phyloP scores from a whole-genome alignment of 2,113 vertebrate genomes.

The human region GRCh38 chr2:98972001-98972500 shows the following conservation, averaged over 20 bases:
- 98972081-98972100: neutral
- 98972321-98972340: neutral
- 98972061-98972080: neutral
- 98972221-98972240: neutral
- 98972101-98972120: neutral
- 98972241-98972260: neutral
- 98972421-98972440: neutral
- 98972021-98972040: neutral
- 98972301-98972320: neutral
- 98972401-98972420: neutral
- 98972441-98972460: neutral
- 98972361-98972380: neutral
- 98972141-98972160: neutral
- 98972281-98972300: neutral
- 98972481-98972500: neutral
- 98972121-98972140: neutral
- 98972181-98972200: neutral
- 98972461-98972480: neutral
- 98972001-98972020: neutral
- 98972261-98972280: neutral
- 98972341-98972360: neutral
- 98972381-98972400: neutral
- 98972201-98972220: neutral
- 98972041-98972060: neutral
- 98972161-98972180: neutral